Evolutionary conservation across 2,113 vertebrate species (phyloP).

Genomic region (Lethenteron reissneri): DNA sequence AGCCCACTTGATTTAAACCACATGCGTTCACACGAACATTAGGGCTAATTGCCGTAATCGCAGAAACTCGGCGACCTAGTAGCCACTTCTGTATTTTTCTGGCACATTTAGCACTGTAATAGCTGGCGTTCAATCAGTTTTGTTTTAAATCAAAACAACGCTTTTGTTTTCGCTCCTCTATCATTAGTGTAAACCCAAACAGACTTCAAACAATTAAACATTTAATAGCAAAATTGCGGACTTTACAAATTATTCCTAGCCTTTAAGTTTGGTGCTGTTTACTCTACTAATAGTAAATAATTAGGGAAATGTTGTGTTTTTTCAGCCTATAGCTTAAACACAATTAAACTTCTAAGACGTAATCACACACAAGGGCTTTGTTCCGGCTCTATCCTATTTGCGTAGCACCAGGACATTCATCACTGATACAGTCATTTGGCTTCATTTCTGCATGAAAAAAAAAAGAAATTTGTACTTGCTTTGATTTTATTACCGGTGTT

Average conservation of each 20-base stretch:
- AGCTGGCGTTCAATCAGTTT: slow-evolving; percentile 1
- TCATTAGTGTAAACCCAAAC: background rate
- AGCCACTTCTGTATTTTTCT: slow-evolving; percentile 5
- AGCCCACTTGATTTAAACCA: slow-evolving; percentile 5
- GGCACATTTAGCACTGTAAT: slow-evolving; percentile 4
- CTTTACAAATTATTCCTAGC: too few species aligned
- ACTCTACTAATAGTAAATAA: slow-evolving; percentile 1
- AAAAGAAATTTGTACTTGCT: too few species aligned
- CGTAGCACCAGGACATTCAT: too few species aligned
- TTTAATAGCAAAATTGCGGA: background rate
- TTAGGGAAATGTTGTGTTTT: background rate
- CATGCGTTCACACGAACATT: background rate
- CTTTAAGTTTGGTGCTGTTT: background rate
- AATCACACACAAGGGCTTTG: too few species aligned
- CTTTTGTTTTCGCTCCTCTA: slow-evolving; percentile 2
- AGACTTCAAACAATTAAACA: slow-evolving; percentile 3
- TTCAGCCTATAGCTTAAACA: slow-evolving; percentile 3
- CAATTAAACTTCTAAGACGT: background rate
- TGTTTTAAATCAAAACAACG: slow-evolving; percentile 1
- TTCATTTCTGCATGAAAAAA: too few species aligned
- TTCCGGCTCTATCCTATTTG: too few species aligned
- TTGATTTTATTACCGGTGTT: too few species aligned
- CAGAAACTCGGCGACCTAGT: background rate
- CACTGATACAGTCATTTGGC: too few species aligned
- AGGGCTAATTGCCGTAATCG: slow-evolving; percentile 4